Evolutionary conservation across 2,797 vertebrate genomes (phyloP).

Genomic region (Phoeniculus purpureus): DNA sequence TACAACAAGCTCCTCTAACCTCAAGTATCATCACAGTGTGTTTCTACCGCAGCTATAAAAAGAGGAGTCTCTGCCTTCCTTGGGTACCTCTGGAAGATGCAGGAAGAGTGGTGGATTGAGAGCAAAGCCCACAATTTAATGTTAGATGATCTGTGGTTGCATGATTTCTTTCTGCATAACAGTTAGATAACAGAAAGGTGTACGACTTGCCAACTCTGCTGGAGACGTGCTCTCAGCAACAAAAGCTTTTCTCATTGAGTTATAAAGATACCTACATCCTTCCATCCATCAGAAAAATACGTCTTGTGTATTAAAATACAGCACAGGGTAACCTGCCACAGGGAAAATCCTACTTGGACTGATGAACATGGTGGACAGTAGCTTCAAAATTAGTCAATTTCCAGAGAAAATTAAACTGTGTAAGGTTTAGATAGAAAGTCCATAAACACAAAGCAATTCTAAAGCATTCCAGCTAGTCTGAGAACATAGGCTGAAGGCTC

Average conservation of each 20-base stretch:
- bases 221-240: background rate
- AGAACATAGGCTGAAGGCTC: conserved; percentile 25
- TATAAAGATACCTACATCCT: background rate
- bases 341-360: background rate
- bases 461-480: conserved; percentile 16
- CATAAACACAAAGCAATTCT: conserved; percentile 46
- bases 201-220: conserved; percentile 17
- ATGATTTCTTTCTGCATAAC: background rate
- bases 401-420: conserved; percentile 39
- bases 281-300: conserved; percentile 2
- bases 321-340: background rate
- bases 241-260: background rate
- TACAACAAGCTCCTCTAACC: background rate
- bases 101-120: background rate
- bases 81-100: background rate
- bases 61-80: background rate
- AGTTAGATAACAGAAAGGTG: background rate
- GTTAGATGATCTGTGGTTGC: background rate
- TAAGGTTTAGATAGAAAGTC: conserved; percentile 23
- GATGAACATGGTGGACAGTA: conserved; percentile 19
- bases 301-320: background rate
- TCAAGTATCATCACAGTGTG: background rate
- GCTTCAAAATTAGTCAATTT: conserved; percentile 31
- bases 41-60: background rate
- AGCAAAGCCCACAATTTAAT: background rate